Conservation (phyloP, 2,888 invertebrate species). For the Tolmerus cingulatus region DNA sequence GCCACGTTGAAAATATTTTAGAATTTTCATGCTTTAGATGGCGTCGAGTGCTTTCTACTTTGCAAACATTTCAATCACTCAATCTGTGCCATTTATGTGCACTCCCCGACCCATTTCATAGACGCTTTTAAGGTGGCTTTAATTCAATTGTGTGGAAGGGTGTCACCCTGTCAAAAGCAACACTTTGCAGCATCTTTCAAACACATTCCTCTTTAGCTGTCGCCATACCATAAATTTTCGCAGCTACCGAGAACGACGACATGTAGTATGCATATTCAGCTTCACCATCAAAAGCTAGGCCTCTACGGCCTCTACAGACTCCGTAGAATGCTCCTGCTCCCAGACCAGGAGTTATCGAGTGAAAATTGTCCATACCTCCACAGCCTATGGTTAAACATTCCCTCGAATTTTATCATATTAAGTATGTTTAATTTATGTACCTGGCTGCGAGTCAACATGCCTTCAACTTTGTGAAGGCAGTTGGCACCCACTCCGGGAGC, state of each 20-base stretch:
- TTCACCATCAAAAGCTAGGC: background rate
- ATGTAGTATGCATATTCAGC: background rate
- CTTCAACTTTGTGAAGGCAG: background rate
- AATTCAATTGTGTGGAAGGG: slow-evolving; percentile 26
- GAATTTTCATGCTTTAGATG: background rate
- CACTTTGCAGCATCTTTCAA: slow-evolving; percentile 27
- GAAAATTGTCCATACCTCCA: background rate
- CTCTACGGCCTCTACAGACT: background rate
- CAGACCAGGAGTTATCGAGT: background rate
- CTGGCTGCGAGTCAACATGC: background rate
- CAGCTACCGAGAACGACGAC: background rate
- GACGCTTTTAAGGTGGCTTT: background rate
- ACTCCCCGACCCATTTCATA: background rate
- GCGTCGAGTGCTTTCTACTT: background rate
- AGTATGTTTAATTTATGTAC: background rate
- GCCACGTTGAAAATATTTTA: background rate
- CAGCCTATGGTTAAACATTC: background rate
- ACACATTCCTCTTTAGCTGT: slow-evolving; percentile 2
- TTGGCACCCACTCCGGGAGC: background rate
- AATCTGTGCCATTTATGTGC: background rate
- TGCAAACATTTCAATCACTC: background rate
- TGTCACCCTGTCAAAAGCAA: slow-evolving; percentile 23
- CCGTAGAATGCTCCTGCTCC: background rate
- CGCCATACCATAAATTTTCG: background rate
- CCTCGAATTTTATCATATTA: background rate